Evolutionary conservation across 2,113 vertebrate genomes (phyloP).

Genomic region (Xenopus tropicalis): DNA sequence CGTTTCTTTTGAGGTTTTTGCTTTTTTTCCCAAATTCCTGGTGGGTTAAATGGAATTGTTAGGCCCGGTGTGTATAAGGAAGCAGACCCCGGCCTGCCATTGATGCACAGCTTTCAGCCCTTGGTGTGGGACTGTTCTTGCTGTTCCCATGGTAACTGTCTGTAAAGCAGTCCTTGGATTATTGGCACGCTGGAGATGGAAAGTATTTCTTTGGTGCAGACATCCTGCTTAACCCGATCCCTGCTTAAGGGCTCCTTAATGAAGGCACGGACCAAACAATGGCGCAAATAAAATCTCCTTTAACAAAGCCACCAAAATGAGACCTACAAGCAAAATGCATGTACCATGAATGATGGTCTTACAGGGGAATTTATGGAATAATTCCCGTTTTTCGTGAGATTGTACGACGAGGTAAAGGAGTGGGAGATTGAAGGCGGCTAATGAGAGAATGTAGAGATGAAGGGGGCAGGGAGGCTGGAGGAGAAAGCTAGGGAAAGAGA

Average conservation of each 20-base stretch:
- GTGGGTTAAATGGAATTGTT: constrained; percentile 4
- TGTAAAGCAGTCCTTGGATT: constrained; percentile 17
- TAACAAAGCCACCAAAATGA: no score
- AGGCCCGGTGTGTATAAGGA: constrained; percentile 10
- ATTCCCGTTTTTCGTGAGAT: no score
- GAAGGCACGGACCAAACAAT: background rate
- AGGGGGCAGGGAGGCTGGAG: no score
- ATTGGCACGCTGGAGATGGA: constrained; percentile 11
- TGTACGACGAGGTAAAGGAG: no score
- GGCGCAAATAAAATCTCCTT: background rate
- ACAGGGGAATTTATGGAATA: no score
- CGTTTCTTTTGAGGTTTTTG: background rate
- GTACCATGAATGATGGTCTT: no score
- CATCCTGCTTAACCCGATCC: background rate
- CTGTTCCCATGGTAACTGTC: constrained; percentile 33
- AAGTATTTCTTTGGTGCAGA: constrained; percentile 2
- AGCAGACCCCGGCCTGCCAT: constrained; percentile 6
- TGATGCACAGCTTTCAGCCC: constrained; percentile 12
- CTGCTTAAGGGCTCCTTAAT: background rate
- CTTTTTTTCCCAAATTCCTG: background rate
- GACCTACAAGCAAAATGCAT: no score
- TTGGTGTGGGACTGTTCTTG: constrained; percentile 8
- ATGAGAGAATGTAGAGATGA: no score
- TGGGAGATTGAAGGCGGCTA: no score
- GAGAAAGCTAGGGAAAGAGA: no score